Conservation (phyloP, 2,888 invertebrate genomes). For the Volucella zonaria region DNA sequence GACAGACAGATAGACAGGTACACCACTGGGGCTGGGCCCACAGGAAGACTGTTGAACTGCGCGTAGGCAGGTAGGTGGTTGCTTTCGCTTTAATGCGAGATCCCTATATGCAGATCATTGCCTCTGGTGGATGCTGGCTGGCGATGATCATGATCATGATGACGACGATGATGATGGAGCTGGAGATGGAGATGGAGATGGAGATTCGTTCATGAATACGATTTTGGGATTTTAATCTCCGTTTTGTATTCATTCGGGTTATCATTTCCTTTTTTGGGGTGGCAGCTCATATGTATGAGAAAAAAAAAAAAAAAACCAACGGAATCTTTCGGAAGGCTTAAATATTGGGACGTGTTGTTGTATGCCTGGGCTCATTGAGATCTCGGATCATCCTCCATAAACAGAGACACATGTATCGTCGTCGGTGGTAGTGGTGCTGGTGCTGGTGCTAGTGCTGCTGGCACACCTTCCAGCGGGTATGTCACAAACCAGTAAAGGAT, state of each 20-base stretch:
- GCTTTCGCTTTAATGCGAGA: constrained; percentile 16
- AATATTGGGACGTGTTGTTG: background rate
- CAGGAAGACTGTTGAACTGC: constrained; percentile 61
- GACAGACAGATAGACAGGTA: constrained; percentile 72
- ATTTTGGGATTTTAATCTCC: constrained; percentile 69
- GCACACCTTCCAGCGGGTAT: constrained; percentile 63
- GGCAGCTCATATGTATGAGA: constrained; percentile 38
- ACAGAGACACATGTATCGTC: constrained; percentile 17
- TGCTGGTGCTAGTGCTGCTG: constrained; percentile 32
- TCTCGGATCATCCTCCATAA: constrained; percentile 66
- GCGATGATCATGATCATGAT: constrained; percentile 19
- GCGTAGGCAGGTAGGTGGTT: constrained; percentile 72
- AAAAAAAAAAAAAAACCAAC: constrained; percentile 41
- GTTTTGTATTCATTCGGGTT: constrained; percentile 63
- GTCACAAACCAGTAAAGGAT: constrained; percentile 55
- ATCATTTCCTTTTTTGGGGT: constrained; percentile 71
- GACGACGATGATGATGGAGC: constrained; percentile 18
- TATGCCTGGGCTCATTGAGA: constrained; percentile 64
- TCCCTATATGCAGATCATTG: constrained; percentile 71
- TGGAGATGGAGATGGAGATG: constrained; percentile 32
- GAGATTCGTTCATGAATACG: constrained; percentile 64
- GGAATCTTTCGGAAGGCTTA: constrained; percentile 27
- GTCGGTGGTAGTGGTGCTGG: constrained; percentile 23
- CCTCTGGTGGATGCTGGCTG: constrained; percentile 24
- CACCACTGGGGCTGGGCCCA: constrained; percentile 71